A percentile compares a stretch with the other conserved stretches of the same genome.
Evolutionary conservation across 2,797 vertebrate species (phyloP).

Genomic region (Rhincodon typus): DNA sequence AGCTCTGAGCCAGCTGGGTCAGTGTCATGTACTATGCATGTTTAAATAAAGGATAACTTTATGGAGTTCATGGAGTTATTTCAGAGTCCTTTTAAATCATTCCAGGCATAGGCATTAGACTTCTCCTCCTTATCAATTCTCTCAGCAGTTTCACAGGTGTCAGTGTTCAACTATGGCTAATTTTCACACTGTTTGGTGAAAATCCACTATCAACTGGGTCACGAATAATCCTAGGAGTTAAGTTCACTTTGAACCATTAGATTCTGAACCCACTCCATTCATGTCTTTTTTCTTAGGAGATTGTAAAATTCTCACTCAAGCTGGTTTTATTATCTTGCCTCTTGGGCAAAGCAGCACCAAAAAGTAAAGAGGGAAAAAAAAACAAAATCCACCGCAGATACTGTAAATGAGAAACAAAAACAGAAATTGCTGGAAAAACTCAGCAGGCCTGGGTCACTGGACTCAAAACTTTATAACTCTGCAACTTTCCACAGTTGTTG

Average conservation of each 20-base stretch:
- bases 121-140: background rate
- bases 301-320: background rate
- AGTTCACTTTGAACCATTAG: background rate
- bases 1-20: no score
- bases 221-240: background rate
- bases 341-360: background rate
- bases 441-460: no score
- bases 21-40: no score
- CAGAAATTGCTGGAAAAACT: no score
- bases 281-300: background rate
- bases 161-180: background rate
- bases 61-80: no score
- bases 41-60: no score
- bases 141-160: background rate
- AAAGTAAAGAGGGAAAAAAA: no score
- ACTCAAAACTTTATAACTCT: no score
- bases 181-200: background rate
- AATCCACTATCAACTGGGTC: background rate
- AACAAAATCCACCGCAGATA: no score
- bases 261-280: background rate
- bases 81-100: background rate
- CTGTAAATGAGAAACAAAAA: no score
- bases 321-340: background rate
- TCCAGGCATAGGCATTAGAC: background rate
- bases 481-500: no score